Evolutionary conservation across 2,113 vertebrate species (phyloP).

Genomic region (Peromyscus polionotus): DNA sequence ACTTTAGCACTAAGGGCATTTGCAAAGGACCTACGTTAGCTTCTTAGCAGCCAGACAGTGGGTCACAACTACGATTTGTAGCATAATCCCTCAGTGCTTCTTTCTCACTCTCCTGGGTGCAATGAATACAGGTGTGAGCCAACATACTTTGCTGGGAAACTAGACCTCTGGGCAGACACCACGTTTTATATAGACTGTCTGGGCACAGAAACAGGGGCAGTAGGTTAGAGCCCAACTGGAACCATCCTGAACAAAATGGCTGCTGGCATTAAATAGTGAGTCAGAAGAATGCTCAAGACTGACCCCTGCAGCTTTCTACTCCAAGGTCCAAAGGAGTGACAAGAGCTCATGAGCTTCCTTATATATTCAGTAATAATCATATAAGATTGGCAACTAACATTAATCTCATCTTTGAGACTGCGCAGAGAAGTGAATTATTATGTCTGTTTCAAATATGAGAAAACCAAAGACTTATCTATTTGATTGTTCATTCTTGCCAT

Average conservation of each 20-base stretch:
- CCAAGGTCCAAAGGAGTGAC: not conserved
- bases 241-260: not conserved
- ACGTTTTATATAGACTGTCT: not conserved
- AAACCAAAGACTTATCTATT: conserved; percentile 25
- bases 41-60: not conserved
- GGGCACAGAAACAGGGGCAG: not conserved
- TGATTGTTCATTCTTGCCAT: conserved; percentile 10
- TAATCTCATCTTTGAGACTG: conserved; percentile 3
- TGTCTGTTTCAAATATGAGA: not conserved
- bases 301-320: not conserved
- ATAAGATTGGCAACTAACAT: not conserved
- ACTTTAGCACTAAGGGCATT: not conserved
- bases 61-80: not conserved
- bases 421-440: conserved; percentile 1
- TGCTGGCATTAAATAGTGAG: not conserved
- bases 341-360: not conserved
- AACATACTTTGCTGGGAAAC: not conserved
- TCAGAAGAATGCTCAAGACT: not conserved
- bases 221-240: not conserved
- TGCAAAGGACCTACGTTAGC: not conserved
- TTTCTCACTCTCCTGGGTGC: not conserved
- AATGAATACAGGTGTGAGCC: not conserved
- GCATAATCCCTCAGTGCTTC: not conserved
- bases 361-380: not conserved
- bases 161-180: not conserved